A percentile compares a stretch with the other conserved stretches of the same genome.
These are phyloP conservation scores for Odontocerum albicorne DNA, from an alignment of 2,888 invertebrate genomes.

Conservation along the genomic window DNA sequence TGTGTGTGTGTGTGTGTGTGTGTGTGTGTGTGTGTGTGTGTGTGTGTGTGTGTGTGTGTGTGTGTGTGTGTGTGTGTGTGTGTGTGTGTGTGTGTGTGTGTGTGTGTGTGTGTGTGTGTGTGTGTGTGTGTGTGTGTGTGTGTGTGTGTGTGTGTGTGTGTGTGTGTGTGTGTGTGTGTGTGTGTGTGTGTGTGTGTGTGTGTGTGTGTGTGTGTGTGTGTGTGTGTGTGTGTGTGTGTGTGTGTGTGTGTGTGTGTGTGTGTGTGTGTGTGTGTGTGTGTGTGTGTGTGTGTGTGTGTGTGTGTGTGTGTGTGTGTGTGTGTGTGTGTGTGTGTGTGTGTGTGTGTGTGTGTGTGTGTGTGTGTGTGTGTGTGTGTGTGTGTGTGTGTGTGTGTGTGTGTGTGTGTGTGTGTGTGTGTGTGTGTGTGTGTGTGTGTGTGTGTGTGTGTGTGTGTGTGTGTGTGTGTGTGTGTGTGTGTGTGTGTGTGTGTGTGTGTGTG, in stretches of 20 bases:
- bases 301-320: constrained; percentile 4
- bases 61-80: constrained; percentile 4
- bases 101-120: constrained; percentile 4
- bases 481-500: constrained; percentile 37
- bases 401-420: constrained; percentile 37
- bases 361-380: constrained; percentile 37
- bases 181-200: constrained; percentile 4
- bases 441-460: constrained; percentile 37
- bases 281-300: constrained; percentile 4
- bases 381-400: constrained; percentile 37
- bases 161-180: constrained; percentile 4
- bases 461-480: constrained; percentile 37
- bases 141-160: constrained; percentile 4
- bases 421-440: constrained; percentile 38
- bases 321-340: constrained; percentile 1
- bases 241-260: constrained; percentile 4
- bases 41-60: constrained; percentile 4
- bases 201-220: constrained; percentile 3
- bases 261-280: constrained; percentile 3
- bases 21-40: constrained; percentile 3
- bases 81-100: constrained; percentile 3
- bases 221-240: constrained; percentile 4
- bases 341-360: constrained; percentile 37
- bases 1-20: constrained; percentile 4
- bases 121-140: constrained; percentile 4